A percentile compares a stretch with the other conserved stretches of the same genome.
Conservation (phyloP, 2,113 vertebrate genomes). For the Bos taurus region DNA sequence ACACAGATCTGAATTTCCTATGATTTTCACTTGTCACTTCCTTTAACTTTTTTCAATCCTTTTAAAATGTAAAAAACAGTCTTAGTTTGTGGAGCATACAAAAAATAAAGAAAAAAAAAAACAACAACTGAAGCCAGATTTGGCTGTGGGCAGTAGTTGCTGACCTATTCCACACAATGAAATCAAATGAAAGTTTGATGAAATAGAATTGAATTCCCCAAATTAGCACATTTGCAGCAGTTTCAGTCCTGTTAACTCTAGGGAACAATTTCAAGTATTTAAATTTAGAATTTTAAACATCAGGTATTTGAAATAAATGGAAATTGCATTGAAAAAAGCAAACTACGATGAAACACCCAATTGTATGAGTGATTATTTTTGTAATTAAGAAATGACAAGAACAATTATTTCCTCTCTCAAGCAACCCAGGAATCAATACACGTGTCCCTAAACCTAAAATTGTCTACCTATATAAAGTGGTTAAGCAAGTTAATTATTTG, state of each 20-base stretch:
- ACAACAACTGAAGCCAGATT: neutral
- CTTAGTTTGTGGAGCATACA: neutral
- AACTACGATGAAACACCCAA: neutral
- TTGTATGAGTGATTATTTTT: neutral
- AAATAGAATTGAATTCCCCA: neutral
- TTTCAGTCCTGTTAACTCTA: neutral
- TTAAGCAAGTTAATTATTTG: constrained; percentile 17
- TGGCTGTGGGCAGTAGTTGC: neutral
- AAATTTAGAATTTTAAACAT: constrained; percentile 12
- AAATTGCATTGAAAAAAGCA: neutral
- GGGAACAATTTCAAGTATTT: neutral
- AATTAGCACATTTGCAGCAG: neutral
- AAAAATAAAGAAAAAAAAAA: neutral
- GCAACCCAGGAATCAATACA: neutral
- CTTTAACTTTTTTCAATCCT: neutral
- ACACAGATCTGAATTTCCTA: neutral
- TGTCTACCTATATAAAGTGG: neutral
- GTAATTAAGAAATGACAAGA: constrained; percentile 17
- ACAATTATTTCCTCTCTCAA: neutral
- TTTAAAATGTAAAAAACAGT: neutral
- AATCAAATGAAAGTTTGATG: neutral
- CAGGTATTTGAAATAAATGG: neutral
- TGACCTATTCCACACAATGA: neutral
- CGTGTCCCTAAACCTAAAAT: neutral
- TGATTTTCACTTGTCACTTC: neutral